phyloP scores from a whole-genome alignment of 2,113 vertebrate genomes.

The Rhipidura dahli region DNA sequence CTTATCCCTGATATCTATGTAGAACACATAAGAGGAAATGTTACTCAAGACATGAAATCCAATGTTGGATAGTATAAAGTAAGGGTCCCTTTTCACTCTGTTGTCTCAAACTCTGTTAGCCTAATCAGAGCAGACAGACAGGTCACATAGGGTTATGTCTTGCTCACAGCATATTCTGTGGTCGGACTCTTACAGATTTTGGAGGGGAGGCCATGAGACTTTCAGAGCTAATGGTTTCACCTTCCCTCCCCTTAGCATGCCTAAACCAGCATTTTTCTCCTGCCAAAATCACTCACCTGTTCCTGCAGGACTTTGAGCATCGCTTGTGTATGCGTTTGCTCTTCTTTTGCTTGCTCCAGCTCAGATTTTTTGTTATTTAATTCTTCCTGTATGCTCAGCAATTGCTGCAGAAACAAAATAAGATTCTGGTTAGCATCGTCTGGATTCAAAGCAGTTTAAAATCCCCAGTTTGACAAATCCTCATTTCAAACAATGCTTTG shows the following conservation, averaged over 20 bases:
- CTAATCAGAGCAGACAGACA: not conserved
- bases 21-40: not conserved
- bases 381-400: conserved; percentile 88
- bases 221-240: not conserved
- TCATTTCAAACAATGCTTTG: not conserved
- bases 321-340: conserved; percentile 80
- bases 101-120: not conserved
- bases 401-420: conserved; percentile 79
- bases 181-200: not conserved
- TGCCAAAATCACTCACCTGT: conserved; percentile 67
- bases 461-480: not conserved
- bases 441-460: not conserved
- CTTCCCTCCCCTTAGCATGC: not conserved
- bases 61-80: not conserved
- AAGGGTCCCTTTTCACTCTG: not conserved
- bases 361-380: conserved; percentile 86
- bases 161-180: not conserved
- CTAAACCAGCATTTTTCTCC: not conserved
- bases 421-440: not conserved
- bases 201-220: not conserved
- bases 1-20: not conserved
- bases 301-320: conserved; percentile 81
- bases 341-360: conserved; percentile 87
- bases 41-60: not conserved
- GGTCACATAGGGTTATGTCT: not conserved